Evolutionary conservation across 2,113 vertebrate species (phyloP).

Genomic region (Acanthochromis polyacanthus): DNA sequence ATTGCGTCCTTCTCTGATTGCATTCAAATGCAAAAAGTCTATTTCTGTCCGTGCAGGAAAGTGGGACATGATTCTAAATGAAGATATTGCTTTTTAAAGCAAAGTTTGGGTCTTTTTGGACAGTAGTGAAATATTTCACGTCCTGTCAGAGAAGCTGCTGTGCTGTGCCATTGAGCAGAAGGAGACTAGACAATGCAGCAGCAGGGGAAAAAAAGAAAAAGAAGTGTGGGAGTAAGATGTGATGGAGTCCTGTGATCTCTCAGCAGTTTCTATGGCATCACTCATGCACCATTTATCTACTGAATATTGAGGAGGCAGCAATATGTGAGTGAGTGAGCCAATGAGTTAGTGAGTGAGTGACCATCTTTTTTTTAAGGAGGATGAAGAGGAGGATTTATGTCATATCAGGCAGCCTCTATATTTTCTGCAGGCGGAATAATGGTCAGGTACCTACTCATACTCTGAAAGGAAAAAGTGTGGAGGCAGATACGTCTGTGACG

Average conservation of each 20-base stretch:
- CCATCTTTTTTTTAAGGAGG: slow-evolving; percentile 15
- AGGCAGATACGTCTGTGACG: slow-evolving; percentile 73
- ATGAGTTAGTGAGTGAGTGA: slow-evolving; percentile 34
- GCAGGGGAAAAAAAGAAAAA: slow-evolving; percentile 11
- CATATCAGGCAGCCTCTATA: slow-evolving; percentile 64
- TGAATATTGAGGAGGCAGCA: slow-evolving; percentile 56
- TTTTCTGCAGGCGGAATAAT: slow-evolving; percentile 66
- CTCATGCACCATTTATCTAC: slow-evolving; percentile 48
- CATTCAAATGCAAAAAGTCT: slow-evolving; percentile 48
- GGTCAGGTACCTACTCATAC: slow-evolving; percentile 73
- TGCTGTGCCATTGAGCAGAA: slow-evolving; percentile 10
- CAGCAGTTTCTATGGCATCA: slow-evolving; percentile 70
- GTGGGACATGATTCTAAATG: slow-evolving; percentile 59
- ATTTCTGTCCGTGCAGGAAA: slow-evolving; percentile 51
- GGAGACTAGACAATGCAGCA: slow-evolving; percentile 49
- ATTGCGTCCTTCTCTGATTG: slow-evolving; percentile 66
- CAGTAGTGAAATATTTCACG: slow-evolving; percentile 6
- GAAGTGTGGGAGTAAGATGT: slow-evolving; percentile 57
- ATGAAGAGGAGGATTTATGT: slow-evolving; percentile 74
- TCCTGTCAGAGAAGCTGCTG: slow-evolving; percentile 26
- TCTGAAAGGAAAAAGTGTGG: slow-evolving; percentile 70
- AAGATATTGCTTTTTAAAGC: slow-evolving; percentile 50
- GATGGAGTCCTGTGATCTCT: slow-evolving; percentile 64
- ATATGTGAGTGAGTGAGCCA: slow-evolving; percentile 38
- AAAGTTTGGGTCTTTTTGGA: slow-evolving; percentile 16